Evolutionary conservation across 2,888 invertebrate genomes (phyloP).

Genomic region (Caprella mutica): DNA sequence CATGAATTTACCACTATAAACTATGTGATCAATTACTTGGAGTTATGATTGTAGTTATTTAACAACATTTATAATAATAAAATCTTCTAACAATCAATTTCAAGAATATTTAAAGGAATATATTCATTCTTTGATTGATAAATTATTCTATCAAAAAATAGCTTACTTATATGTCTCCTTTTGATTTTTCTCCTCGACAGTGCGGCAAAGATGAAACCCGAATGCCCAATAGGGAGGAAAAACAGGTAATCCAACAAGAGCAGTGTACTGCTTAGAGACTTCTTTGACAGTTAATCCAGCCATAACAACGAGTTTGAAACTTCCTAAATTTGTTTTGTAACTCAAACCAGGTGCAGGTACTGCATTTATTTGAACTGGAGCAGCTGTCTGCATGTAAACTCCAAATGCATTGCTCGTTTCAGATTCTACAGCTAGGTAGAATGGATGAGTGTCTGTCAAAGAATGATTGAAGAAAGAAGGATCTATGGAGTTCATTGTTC

Average conservation of each 20-base stretch:
- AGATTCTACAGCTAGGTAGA: conserved; percentile 25
- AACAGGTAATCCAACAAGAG: conserved; percentile 15
- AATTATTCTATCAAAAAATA: too few relatives aligned
- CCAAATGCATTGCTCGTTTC: conserved; percentile 16
- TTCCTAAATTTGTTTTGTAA: conserved; percentile 12
- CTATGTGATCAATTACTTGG: too few relatives aligned
- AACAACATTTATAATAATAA: too few relatives aligned
- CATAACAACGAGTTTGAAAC: conserved; percentile 15
- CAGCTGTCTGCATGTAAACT: conserved; percentile 21
- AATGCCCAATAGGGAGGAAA: conserved; percentile 59
- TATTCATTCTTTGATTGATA: too few relatives aligned
- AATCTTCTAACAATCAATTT: too few relatives aligned
- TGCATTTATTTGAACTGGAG: conserved; percentile 22
- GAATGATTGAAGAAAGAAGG: not conserved
- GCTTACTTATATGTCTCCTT: not conserved
- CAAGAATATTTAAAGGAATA: too few relatives aligned
- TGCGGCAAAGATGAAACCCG: conserved; percentile 67
- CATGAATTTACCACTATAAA: too few relatives aligned
- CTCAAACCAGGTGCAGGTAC: conserved; percentile 19
- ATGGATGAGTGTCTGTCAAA: conserved; percentile 19
- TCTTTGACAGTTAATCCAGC: conserved; percentile 23
- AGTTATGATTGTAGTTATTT: too few relatives aligned
- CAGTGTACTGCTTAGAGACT: conserved; percentile 24
- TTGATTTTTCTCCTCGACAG: not conserved
- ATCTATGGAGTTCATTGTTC: conserved; percentile 6